A percentile compares a stretch with the other conserved stretches of the same genome.
Evolutionary conservation across 2,888 invertebrate species (phyloP).

Genomic region (Hyposoter dolosus): DNA sequence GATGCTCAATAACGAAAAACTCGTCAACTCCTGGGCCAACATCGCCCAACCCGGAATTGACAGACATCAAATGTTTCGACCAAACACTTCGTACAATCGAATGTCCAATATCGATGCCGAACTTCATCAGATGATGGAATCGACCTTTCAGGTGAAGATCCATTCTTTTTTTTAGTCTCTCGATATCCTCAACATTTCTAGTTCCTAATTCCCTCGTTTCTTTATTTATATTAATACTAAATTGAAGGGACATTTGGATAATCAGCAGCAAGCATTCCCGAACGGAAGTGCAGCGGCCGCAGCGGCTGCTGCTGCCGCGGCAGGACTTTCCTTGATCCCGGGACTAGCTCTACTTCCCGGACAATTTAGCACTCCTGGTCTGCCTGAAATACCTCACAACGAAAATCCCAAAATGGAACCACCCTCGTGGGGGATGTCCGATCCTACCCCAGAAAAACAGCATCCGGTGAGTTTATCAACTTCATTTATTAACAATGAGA

Average conservation of each 20-base stretch:
- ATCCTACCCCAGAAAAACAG: slow-evolving; percentile 81
- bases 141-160: slow-evolving; percentile 83
- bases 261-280: slow-evolving; percentile 82
- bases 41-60: slow-evolving; percentile 80
- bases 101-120: slow-evolving; percentile 83
- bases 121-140: slow-evolving; percentile 85
- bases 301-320: slow-evolving; percentile 41
- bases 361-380: slow-evolving; percentile 78
- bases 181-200: background rate
- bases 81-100: slow-evolving; percentile 80
- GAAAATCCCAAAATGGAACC: slow-evolving; percentile 81
- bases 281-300: slow-evolving; percentile 77
- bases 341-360: slow-evolving; percentile 80
- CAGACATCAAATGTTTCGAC: slow-evolving; percentile 82
- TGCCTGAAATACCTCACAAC: slow-evolving; percentile 80
- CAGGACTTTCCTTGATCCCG: slow-evolving; percentile 81
- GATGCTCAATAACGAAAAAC: slow-evolving; percentile 84
- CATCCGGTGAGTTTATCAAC: slow-evolving; percentile 78
- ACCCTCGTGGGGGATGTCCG: slow-evolving; percentile 82
- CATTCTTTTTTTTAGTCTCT: background rate
- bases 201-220: background rate
- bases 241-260: slow-evolving; percentile 81
- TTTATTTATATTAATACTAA: background rate
- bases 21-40: slow-evolving; percentile 82
- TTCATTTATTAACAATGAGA: background rate